Conservation (phyloP, 2,797 vertebrate species). For the Chaetophractus vellerosus region DNA sequence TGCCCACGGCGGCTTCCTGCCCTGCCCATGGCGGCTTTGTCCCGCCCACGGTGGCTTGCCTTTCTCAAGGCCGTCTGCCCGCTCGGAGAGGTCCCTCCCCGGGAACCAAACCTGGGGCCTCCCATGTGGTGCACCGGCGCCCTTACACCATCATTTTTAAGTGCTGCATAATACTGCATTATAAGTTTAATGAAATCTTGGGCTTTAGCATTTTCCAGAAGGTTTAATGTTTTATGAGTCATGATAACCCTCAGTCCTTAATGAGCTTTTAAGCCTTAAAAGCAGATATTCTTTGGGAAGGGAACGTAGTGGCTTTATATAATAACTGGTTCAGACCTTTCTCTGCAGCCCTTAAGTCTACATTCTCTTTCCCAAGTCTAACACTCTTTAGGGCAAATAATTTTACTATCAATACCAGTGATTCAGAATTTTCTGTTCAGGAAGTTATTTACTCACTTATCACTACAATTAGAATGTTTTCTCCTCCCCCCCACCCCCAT, state of each 20-base stretch:
- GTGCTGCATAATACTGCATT: not conserved
- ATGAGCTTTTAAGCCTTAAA: not conserved
- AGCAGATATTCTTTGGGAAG: not conserved
- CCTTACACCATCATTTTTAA: not conserved
- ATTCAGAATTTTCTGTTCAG: not conserved
- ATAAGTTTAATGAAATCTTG: not conserved
- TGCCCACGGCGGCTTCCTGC: too few species aligned
- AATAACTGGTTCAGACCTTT: not conserved
- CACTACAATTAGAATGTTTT: constrained; percentile 22
- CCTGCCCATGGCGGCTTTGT: too few species aligned
- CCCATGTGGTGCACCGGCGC: too few species aligned
- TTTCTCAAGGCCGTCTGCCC: too few species aligned
- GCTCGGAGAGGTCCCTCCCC: too few species aligned
- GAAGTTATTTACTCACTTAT: constrained; percentile 34
- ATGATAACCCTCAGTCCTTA: not conserved
- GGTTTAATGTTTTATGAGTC: not conserved
- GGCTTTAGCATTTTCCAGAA: not conserved
- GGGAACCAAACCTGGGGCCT: too few species aligned
- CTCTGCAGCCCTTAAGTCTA: not conserved
- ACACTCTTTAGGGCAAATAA: not conserved
- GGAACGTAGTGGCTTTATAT: too few species aligned
- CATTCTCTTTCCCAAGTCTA: not conserved
- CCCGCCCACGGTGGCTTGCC: too few species aligned
- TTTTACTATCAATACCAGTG: not conserved
- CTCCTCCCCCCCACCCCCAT: not conserved